Percentiles rank a stretch among this genome's conserved stretches.
Evolutionary conservation across 2,797 vertebrate species (phyloP).

Genomic region (Nannoperca australis): DNA sequence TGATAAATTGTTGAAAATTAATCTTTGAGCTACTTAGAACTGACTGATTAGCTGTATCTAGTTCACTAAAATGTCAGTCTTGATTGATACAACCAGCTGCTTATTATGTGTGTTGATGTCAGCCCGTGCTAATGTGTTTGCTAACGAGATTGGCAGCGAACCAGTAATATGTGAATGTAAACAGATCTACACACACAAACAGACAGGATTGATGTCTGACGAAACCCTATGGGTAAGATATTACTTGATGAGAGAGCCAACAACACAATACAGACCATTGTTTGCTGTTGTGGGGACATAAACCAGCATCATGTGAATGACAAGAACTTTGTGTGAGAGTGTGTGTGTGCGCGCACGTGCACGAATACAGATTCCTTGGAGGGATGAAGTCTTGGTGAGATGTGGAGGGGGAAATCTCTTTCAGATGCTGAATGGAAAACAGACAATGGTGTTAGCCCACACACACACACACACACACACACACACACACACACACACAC

Average conservation of each 20-base stretch:
- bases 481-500: not conserved
- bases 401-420: slow-evolving; percentile 57
- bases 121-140: slow-evolving; percentile 77
- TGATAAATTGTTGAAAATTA: slow-evolving; percentile 68
- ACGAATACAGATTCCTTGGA: slow-evolving; percentile 47
- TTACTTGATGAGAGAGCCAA: slow-evolving; percentile 60
- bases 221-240: slow-evolving; percentile 67
- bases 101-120: slow-evolving; percentile 77
- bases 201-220: slow-evolving; percentile 55
- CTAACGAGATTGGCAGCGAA: slow-evolving; percentile 78
- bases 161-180: slow-evolving; percentile 76
- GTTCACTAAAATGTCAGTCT: slow-evolving; percentile 68
- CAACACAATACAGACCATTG: slow-evolving; percentile 58
- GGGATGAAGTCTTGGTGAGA: slow-evolving; percentile 58
- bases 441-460: slow-evolving; percentile 50
- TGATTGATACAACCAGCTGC: slow-evolving; percentile 78
- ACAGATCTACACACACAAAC: slow-evolving; percentile 50
- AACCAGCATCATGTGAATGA: slow-evolving; percentile 54
- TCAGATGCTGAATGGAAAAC: slow-evolving; percentile 56
- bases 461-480: slow-evolving; percentile 19
- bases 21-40: slow-evolving; percentile 72
- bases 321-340: slow-evolving; percentile 29
- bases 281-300: slow-evolving; percentile 44
- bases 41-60: slow-evolving; percentile 75
- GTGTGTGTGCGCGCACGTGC: not conserved